Conservation (phyloP, 2,888 invertebrate genomes). For the Cosmorhoe ocellata region DNA sequence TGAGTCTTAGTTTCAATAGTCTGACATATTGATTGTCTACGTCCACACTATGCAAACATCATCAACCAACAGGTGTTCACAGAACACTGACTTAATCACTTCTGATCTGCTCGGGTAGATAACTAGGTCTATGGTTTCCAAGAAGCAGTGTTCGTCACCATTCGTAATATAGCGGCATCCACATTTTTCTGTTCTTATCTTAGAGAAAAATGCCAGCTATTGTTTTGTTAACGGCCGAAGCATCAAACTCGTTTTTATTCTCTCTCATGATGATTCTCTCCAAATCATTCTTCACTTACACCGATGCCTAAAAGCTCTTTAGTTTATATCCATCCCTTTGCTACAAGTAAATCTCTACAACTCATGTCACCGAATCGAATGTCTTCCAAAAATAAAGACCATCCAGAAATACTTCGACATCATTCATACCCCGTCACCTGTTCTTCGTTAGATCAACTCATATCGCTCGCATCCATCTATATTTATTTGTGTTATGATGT, state of each 20-base stretch:
- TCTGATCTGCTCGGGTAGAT: no score
- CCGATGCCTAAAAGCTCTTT: not conserved
- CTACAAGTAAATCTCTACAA: not conserved
- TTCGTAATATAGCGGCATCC: no score
- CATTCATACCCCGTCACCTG: conserved; percentile 32
- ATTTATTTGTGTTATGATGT: conserved; percentile 36
- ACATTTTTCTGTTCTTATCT: no score
- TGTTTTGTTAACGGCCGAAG: no score
- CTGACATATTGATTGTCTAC: not conserved
- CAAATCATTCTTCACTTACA: no score
- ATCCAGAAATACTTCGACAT: conserved; percentile 29
- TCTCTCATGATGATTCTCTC: no score
- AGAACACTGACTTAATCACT: not conserved
- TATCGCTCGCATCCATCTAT: conserved; percentile 32
- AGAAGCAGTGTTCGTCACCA: no score
- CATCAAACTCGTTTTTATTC: no score
- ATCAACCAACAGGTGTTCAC: not conserved
- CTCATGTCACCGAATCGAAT: conserved; percentile 15
- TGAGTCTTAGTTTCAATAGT: no score
- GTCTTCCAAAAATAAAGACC: conserved; percentile 23
- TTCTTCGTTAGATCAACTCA: conserved; percentile 30
- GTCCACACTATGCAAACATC: no score
- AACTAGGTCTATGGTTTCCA: no score
- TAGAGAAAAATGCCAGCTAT: no score
- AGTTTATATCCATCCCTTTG: not conserved